These are phyloP conservation scores for Amphiprion percula DNA, from an alignment of 2,113 vertebrate species.

Conservation along the genomic window DNA sequence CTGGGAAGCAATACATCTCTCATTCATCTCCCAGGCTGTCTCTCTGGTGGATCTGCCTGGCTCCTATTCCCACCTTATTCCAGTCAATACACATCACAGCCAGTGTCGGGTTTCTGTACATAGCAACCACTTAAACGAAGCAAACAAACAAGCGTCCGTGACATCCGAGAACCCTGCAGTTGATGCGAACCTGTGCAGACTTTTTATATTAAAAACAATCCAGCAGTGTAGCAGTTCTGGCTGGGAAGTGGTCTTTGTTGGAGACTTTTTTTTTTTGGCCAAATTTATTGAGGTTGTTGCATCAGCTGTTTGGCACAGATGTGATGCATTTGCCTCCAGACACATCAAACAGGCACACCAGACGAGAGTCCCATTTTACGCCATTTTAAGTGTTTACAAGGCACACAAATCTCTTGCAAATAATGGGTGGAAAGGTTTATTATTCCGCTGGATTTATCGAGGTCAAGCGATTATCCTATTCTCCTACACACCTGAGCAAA, in stretches of 20 bases:
- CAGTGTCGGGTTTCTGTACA: conserved; percentile 28
- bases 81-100: conserved; percentile 56
- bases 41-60: conserved; percentile 61
- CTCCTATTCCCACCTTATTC: conserved; percentile 58
- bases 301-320: background rate
- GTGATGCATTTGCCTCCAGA: background rate
- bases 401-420: background rate
- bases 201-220: background rate
- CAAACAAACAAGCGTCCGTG: conserved; percentile 22
- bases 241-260: no score
- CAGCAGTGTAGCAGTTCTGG: background rate
- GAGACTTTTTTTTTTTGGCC: background rate
- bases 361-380: background rate
- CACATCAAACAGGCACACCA: background rate
- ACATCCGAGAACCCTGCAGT: conserved; percentile 6
- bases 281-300: background rate
- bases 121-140: conserved; percentile 34
- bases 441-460: background rate
- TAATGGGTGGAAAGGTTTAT: background rate
- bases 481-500: no score
- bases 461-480: no score
- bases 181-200: background rate
- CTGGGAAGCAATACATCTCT: conserved; percentile 78
- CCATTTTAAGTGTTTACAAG: background rate
- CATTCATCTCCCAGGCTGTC: conserved; percentile 73